These are phyloP conservation scores for Lochmaea capreae DNA, from an alignment of 2,888 invertebrate genomes.

Conservation along the genomic window DNA sequence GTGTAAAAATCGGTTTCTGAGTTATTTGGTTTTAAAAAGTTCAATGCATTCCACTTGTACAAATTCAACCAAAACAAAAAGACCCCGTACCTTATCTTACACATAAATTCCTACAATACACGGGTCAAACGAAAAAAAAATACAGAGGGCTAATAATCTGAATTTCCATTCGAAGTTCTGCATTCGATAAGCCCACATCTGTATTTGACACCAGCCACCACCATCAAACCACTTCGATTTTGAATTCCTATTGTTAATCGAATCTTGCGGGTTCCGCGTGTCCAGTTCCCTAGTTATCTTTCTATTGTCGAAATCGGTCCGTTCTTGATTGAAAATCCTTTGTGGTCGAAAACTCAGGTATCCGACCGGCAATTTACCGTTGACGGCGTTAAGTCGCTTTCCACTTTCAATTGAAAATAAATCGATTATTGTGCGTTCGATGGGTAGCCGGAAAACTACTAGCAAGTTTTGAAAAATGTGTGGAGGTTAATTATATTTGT, in stretches of 20 bases:
- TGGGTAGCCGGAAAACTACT: background rate
- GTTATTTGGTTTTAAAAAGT: no score
- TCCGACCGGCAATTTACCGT: slow-evolving; percentile 12
- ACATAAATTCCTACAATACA: no score
- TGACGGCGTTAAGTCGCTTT: slow-evolving; percentile 7
- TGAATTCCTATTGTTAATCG: slow-evolving; percentile 46
- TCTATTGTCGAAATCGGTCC: slow-evolving; percentile 40
- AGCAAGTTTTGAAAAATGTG: background rate
- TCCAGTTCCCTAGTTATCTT: slow-evolving; percentile 25
- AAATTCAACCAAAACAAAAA: no score
- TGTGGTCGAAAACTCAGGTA: slow-evolving; percentile 40
- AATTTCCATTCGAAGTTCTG: background rate
- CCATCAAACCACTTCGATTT: slow-evolving; percentile 40
- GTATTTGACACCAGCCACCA: slow-evolving; percentile 35
- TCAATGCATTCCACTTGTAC: no score
- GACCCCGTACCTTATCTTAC: no score
- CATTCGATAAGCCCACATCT: slow-evolving; percentile 15
- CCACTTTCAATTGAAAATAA: background rate
- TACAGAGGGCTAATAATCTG: background rate
- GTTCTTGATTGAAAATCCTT: slow-evolving; percentile 44
- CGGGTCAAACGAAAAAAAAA: background rate
- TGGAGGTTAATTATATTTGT: no score
- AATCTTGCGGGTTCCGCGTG: slow-evolving; percentile 38
- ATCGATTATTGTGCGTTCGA: background rate
- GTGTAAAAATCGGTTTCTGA: no score